Evolutionary conservation across 2,888 invertebrate genomes (phyloP).

Genomic region (Tachina fera): DNA sequence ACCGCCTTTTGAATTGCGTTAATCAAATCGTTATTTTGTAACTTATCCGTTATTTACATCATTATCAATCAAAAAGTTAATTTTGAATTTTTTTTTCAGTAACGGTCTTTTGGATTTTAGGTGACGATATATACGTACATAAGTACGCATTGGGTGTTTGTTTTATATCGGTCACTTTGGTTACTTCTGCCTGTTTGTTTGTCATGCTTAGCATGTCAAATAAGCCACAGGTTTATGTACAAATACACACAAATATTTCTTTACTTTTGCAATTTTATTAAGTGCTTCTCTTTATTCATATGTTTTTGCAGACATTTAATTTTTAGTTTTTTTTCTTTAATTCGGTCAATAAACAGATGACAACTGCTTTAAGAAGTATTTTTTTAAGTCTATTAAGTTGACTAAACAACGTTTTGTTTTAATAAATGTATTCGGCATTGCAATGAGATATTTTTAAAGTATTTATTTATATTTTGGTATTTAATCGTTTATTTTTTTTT

Average conservation of each 20-base stretch:
- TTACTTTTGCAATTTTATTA: conserved; percentile 31
- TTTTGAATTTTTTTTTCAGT: too few relatives aligned
- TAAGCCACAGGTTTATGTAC: conserved; percentile 48
- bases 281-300: conserved; percentile 11
- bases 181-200: not conserved
- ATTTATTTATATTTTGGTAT: not conserved
- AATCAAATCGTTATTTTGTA: too few relatives aligned
- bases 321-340: conserved; percentile 29
- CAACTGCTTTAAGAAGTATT: conserved; percentile 20
- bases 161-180: conserved; percentile 36
- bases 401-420: conserved; percentile 33
- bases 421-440: conserved; percentile 35
- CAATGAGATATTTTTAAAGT: conserved; percentile 18
- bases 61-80: too few relatives aligned
- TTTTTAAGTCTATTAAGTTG: conserved; percentile 2
- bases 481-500: not conserved
- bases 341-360: conserved; percentile 60
- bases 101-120: too few relatives aligned
- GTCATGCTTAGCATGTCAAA: conserved; percentile 36
- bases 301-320: conserved; percentile 33
- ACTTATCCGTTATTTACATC: too few relatives aligned
- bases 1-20: too few relatives aligned
- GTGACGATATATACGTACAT: too few relatives aligned
- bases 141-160: not conserved
- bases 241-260: conserved; percentile 10